These are phyloP conservation scores for Coptodon rendalli DNA, from an alignment of 2,113 vertebrate species.

Conservation along the genomic window DNA sequence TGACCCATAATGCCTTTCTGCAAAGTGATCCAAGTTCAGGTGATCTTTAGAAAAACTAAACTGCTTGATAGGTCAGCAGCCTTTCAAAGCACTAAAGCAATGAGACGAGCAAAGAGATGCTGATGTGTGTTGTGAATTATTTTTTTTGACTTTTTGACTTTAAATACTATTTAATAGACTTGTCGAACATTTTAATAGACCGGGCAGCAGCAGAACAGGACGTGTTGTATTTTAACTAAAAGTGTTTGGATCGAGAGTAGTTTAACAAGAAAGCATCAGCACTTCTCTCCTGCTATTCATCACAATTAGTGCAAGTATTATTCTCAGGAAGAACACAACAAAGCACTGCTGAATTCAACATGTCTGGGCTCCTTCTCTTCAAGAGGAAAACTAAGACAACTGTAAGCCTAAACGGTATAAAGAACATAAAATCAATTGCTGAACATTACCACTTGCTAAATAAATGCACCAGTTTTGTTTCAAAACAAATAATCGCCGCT, in stretches of 20 bases:
- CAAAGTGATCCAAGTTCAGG: background rate
- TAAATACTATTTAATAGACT: background rate
- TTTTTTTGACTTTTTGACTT: accelerated
- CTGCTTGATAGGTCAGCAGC: background rate
- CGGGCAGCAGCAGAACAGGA: background rate
- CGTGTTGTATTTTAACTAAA: background rate
- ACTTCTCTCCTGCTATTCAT: background rate
- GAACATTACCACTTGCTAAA: background rate
- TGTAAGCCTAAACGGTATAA: background rate
- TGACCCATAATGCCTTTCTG: background rate
- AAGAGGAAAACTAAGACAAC: background rate
- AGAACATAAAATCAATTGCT: background rate
- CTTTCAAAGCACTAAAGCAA: background rate
- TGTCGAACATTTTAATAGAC: background rate
- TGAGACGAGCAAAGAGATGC: background rate
- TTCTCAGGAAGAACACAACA: background rate
- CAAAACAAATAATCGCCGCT: background rate
- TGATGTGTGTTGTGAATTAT: background rate
- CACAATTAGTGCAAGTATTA: background rate
- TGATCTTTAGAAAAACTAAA: background rate
- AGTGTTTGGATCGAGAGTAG: background rate
- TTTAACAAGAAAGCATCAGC: background rate
- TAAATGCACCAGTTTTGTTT: background rate
- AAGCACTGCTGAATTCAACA: background rate
- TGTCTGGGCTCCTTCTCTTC: background rate